Base-by-base conservation (phyloP, 1,140 invertebrate species). In the Galendromus occidentalis region DNA sequence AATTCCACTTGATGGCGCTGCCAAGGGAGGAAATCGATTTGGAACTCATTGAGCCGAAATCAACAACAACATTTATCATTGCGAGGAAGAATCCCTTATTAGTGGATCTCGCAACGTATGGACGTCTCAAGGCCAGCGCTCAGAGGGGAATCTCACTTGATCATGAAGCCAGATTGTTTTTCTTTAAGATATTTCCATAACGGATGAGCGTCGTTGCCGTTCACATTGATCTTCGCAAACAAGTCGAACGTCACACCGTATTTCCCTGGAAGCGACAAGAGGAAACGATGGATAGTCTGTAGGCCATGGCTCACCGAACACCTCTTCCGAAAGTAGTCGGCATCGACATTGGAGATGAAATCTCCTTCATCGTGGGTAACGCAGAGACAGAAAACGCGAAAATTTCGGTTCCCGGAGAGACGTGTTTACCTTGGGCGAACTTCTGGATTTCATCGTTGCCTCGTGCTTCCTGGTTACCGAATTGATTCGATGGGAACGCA, bases 1-100 rank as follows among this genome's bases (percentile, higher is more conserved):
- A 97, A 76, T 97, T 98, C 93, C 93, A 97, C 73, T 96, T 95
- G 69, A 96, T 91, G 44, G 81, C 82, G 73, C 80, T 81, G 71
- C 67, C 29, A 68, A 66, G 9, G 9, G 9, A 39, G 33, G 33
- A 9, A 39, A 39, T 6, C 4, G 33, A 39, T 4, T 39, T 39
- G 9, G 33, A n/a, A n/a, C n/a, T n/a, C n/a, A 39, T 39, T 39
- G 33, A 39, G 33, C 9, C 9, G n/a, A n/a, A n/a, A n/a, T n/a
- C n/a, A n/a, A n/a, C n/a, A n/a, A n/a, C n/a, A n/a, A n/a, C n/a
- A n/a, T n/a, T n/a, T n/a, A n/a, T n/a, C n/a, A n/a, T n/a, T n/a
- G n/a, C n/a, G n/a, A n/a, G n/a, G n/a, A n/a, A n/a, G n/a, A n/a
- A n/a, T n/a, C n/a, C n/a, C n/a, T n/a, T n/a, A n/a, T n/a, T n/a